Conservation (phyloP, 1,140 invertebrate species). For the Bombus cullumanus region DNA sequence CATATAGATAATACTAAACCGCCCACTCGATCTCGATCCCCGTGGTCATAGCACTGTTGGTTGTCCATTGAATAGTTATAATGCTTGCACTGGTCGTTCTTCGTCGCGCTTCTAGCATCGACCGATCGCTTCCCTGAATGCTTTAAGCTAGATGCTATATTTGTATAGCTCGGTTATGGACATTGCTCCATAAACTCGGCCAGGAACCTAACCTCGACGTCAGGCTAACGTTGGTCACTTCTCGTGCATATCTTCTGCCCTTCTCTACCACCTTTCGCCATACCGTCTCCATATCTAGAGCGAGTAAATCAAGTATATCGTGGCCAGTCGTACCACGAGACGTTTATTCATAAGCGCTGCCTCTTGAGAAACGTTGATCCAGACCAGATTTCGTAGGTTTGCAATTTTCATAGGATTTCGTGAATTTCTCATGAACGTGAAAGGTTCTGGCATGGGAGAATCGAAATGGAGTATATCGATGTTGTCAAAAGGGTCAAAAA, state of each 20-base stretch:
- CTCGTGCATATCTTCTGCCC: slow-evolving; percentile 13
- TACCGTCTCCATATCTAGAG: background rate
- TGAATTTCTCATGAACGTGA: too few species aligned
- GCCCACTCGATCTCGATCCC: background rate
- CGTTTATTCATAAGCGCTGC: slow-evolving; percentile 31
- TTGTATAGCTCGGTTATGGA: slow-evolving; percentile 44
- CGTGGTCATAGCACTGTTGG: background rate
- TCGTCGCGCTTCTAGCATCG: slow-evolving; percentile 20
- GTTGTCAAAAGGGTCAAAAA: too few species aligned
- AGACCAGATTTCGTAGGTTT: slow-evolving; percentile 9
- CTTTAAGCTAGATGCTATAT: slow-evolving; percentile 47
- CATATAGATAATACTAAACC: background rate
- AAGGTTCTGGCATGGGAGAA: too few species aligned
- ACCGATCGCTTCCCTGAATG: slow-evolving; percentile 44
- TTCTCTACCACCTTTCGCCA: background rate
- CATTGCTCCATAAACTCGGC: slow-evolving; percentile 55
- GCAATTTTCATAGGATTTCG: background rate
- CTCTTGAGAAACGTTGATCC: background rate
- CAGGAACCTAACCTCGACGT: slow-evolving; percentile 46
- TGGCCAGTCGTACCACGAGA: slow-evolving; percentile 19
- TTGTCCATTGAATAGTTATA: slow-evolving; percentile 41
- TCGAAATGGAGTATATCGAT: too few species aligned
- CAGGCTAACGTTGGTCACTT: slow-evolving; percentile 40
- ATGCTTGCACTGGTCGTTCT: slow-evolving; percentile 42
- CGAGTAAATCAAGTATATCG: slow-evolving; percentile 32